Evolutionary conservation across 2,888 invertebrate genomes (phyloP).

Genomic region (Gari tellinella): DNA sequence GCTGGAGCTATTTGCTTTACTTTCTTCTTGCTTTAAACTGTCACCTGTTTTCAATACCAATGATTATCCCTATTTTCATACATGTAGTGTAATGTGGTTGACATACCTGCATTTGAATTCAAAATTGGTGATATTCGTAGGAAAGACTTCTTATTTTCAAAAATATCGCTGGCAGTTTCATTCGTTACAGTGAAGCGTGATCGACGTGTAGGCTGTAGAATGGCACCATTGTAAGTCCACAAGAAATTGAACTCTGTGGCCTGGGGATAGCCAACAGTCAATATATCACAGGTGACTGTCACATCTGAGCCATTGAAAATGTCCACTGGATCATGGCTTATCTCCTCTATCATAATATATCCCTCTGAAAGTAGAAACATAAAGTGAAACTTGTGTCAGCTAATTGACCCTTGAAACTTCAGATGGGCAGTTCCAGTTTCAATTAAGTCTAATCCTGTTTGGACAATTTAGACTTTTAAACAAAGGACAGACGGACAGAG

Average conservation of each 20-base stretch:
- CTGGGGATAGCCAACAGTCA: constrained; percentile 29
- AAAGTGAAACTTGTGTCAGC: too few species aligned
- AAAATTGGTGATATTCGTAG: constrained; percentile 30
- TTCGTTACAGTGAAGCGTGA: constrained; percentile 31
- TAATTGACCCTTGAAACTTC: too few species aligned
- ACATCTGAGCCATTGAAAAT: constrained; percentile 37
- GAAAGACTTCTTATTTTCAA: constrained; percentile 17
- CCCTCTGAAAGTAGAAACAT: constrained; percentile 32
- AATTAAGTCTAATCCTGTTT: too few species aligned
- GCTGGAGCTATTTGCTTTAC: too few species aligned
- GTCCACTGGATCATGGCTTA: constrained; percentile 4
- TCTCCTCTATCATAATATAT: constrained; percentile 15
- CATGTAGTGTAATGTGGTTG: too few species aligned
- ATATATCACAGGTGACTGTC: constrained; percentile 31
- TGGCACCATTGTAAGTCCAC: constrained; percentile 43
- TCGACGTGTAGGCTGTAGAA: constrained; percentile 27
- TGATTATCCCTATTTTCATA: too few species aligned
- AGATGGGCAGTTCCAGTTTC: too few species aligned
- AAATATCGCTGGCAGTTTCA: constrained; percentile 1
- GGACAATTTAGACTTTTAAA: too few species aligned
- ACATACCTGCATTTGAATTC: constrained; percentile 28
- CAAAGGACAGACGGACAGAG: too few species aligned
- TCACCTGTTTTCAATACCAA: too few species aligned
- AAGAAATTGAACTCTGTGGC: constrained; percentile 23
- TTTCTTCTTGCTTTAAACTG: too few species aligned